These are phyloP conservation scores for Huso huso DNA, from an alignment of 2,797 vertebrate species.

Conservation along the genomic window DNA sequence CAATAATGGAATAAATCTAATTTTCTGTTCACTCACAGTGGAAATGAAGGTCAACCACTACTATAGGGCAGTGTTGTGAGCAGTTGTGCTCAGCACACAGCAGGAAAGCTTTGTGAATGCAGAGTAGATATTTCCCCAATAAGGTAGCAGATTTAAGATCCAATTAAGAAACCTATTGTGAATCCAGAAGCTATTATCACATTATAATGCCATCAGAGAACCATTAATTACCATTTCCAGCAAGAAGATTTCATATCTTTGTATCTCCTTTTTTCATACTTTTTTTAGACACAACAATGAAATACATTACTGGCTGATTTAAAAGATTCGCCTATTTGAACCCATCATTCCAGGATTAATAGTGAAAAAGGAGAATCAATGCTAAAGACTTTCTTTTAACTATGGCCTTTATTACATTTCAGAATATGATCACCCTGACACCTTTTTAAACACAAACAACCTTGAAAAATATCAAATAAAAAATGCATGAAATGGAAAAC, in stretches of 20 bases:
- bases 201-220: constrained; percentile 49
- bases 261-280: constrained; percentile 1
- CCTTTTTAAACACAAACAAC: no score
- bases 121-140: constrained; percentile 46
- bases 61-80: constrained; percentile 39
- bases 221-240: constrained; percentile 49
- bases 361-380: no score
- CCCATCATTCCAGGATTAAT: no score
- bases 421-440: no score
- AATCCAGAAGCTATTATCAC: constrained; percentile 44
- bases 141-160: constrained; percentile 26
- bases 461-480: no score
- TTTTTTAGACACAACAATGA: no score
- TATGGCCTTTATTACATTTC: no score
- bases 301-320: no score
- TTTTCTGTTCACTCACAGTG: constrained; percentile 40
- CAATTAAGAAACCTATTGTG: constrained; percentile 49
- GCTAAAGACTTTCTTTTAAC: no score
- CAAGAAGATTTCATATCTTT: constrained; percentile 41
- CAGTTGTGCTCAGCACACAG: constrained; percentile 38
- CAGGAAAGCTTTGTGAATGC: constrained; percentile 42
- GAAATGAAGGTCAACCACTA: constrained; percentile 45
- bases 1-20: constrained; percentile 22
- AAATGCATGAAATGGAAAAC: no score
- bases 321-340: no score